These are phyloP conservation scores for Lithobates sylvaticus DNA, from an alignment of 2,797 vertebrate genomes.

Conservation along the genomic window DNA sequence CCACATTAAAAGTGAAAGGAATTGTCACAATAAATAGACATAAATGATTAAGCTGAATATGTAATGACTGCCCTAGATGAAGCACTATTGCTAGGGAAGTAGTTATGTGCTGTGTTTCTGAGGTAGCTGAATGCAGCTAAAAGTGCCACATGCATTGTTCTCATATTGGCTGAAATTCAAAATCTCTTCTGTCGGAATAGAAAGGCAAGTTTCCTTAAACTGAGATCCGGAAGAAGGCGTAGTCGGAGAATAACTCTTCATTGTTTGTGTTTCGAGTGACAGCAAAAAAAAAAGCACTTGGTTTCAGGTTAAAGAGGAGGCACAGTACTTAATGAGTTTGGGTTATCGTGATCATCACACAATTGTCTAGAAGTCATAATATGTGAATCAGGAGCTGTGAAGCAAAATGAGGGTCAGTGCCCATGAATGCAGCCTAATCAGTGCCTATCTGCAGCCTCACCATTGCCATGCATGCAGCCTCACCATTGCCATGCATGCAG, in stretches of 20 bases:
- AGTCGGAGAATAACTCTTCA: slow-evolving; percentile 60
- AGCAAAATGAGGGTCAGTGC: too few relatives aligned
- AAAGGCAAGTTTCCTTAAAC: slow-evolving; percentile 63
- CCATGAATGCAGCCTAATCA: too few relatives aligned
- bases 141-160: slow-evolving; percentile 39
- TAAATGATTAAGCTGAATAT: too few relatives aligned
- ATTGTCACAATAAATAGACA: too few relatives aligned
- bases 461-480: too few relatives aligned
- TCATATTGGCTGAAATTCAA: slow-evolving; percentile 34
- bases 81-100: neutral
- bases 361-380: neutral
- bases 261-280: slow-evolving; percentile 67
- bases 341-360: neutral
- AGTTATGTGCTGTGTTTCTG: neutral
- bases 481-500: too few relatives aligned
- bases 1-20: too few relatives aligned
- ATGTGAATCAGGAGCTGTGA: neutral
- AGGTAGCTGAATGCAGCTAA: slow-evolving; percentile 6
- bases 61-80: too few relatives aligned
- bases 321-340: neutral
- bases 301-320: neutral
- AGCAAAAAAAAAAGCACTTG: slow-evolving; percentile 16
- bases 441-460: too few relatives aligned
- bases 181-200: neutral
- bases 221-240: slow-evolving; percentile 62